Percentiles rank a stretch among this genome's conserved stretches.
phyloP scores from a whole-genome alignment of 2,888 invertebrate genomes.

The Microctonus hyperodae region DNA sequence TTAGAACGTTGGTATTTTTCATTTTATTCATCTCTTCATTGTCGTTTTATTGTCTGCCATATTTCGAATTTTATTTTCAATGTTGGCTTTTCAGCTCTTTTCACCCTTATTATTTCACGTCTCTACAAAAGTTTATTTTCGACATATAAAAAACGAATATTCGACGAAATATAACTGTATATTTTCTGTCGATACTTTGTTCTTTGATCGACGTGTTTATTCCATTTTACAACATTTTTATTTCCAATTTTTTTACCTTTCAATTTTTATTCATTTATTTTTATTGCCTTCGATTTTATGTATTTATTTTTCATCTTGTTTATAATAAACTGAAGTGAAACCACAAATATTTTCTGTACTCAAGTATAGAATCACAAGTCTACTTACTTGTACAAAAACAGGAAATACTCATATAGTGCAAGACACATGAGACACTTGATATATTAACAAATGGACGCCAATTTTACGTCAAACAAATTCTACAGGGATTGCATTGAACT shows the following conservation, averaged over 20 bases:
- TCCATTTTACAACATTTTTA: neutral
- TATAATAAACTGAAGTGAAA: neutral
- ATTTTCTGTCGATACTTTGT: neutral
- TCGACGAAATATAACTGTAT: neutral
- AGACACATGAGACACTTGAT: neutral
- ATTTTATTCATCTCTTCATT: neutral
- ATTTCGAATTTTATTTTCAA: neutral
- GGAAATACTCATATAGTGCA: neutral
- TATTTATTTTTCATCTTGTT: neutral
- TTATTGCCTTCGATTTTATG: neutral
- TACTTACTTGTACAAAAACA: neutral
- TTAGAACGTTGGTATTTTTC: too few species aligned
- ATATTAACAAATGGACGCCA: constrained; percentile 14
- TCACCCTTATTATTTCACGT: neutral
- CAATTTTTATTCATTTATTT: neutral
- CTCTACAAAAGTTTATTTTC: neutral
- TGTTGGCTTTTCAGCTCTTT: neutral
- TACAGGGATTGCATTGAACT: neutral
- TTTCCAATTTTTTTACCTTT: neutral
- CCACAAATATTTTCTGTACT: neutral
- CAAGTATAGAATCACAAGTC: neutral
- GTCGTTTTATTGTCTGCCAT: neutral
- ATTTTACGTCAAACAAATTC: constrained; percentile 16
- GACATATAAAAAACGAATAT: neutral
- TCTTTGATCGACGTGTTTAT: neutral